Percentiles rank a stretch among this genome's conserved stretches.
Evolutionary conservation across 2,888 invertebrate genomes (phyloP).

Genomic region (Drosophila kambysellisi): DNA sequence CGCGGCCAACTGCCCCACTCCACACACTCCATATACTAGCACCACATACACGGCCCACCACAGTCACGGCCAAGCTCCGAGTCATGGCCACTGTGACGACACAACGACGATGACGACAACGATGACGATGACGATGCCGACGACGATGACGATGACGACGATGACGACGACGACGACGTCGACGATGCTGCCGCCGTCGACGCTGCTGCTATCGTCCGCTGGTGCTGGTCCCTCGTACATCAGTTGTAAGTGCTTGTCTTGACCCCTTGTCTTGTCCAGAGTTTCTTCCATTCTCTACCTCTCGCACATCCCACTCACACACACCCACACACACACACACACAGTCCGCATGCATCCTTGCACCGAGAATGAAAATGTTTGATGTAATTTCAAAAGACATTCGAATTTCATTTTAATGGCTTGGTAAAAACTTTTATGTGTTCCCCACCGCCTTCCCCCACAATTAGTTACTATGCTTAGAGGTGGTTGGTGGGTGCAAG

Average conservation of each 20-base stretch:
- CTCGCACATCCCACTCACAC: neutral
- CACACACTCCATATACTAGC: slow-evolving; percentile 39
- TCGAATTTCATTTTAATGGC: slow-evolving; percentile 43
- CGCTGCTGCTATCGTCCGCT: slow-evolving; percentile 33
- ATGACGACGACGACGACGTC: slow-evolving; percentile 22
- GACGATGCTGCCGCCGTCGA: slow-evolving; percentile 23
- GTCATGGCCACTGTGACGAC: slow-evolving; percentile 35
- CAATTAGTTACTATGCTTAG: slow-evolving; percentile 53
- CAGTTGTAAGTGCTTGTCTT: slow-evolving; percentile 82
- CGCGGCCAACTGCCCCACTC: slow-evolving; percentile 62
- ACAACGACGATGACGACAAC: slow-evolving; percentile 8
- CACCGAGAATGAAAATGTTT: slow-evolving; percentile 21
- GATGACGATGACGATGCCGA: slow-evolving; percentile 2
- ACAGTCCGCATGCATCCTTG: slow-evolving; percentile 13
- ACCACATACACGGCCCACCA: slow-evolving; percentile 51
- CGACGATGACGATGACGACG: slow-evolving; percentile 9
- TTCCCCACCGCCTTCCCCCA: neutral
- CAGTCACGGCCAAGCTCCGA: slow-evolving; percentile 47
- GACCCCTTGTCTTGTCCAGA: slow-evolving; percentile 33
- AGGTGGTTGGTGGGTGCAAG: slow-evolving; percentile 1
- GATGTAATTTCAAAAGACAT: slow-evolving; percentile 23
- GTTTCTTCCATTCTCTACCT: slow-evolving; percentile 9
- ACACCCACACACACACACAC: neutral
- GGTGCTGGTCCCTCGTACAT: slow-evolving; percentile 68
- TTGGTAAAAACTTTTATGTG: slow-evolving; percentile 55